A percentile compares a stretch with the other conserved stretches of the same genome.
Evolutionary conservation across 2,888 invertebrate genomes (phyloP).

Genomic region (Eilema sororculum): DNA sequence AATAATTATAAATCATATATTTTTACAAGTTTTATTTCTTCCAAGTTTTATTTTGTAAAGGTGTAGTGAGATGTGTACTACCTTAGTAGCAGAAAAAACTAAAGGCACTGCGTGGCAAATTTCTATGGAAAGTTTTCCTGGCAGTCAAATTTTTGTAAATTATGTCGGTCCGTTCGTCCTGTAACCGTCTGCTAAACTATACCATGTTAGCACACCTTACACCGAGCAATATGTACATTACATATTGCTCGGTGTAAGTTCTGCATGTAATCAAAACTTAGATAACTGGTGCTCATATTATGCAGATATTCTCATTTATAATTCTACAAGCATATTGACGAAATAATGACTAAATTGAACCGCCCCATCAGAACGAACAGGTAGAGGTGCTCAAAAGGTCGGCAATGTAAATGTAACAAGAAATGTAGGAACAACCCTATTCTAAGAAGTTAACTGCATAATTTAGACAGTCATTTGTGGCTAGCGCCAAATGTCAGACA

Average conservation of each 20-base stretch:
- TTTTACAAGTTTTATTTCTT: too few species aligned
- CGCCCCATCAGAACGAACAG: slow-evolving; percentile 33
- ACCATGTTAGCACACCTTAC: too few species aligned
- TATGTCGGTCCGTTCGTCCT: too few species aligned
- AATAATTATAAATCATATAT: too few species aligned
- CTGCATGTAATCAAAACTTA: not conserved
- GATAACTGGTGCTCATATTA: not conserved
- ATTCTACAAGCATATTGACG: slow-evolving; percentile 20
- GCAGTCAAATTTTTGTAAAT: too few species aligned
- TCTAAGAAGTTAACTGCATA: slow-evolving; percentile 73
- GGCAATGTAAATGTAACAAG: slow-evolving; percentile 31
- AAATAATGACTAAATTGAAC: slow-evolving; percentile 37
- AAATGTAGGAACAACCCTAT: slow-evolving; percentile 35
- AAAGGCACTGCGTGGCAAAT: too few species aligned
- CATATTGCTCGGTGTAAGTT: not conserved
- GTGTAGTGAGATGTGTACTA: too few species aligned
- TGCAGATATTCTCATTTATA: slow-evolving; percentile 13
- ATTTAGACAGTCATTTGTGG: slow-evolving; percentile 76
- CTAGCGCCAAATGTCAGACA: slow-evolving; percentile 72
- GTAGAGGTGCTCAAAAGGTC: slow-evolving; percentile 48
- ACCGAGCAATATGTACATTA: not conserved
- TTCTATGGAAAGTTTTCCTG: too few species aligned
- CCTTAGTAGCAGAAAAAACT: too few species aligned
- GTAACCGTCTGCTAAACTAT: too few species aligned
- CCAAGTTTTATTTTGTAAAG: too few species aligned